Evolutionary conservation across 2,113 vertebrate genomes (phyloP), one percentile per base, ranked within the genome.

Genomic region (Leptocoma aspasia): DNA sequence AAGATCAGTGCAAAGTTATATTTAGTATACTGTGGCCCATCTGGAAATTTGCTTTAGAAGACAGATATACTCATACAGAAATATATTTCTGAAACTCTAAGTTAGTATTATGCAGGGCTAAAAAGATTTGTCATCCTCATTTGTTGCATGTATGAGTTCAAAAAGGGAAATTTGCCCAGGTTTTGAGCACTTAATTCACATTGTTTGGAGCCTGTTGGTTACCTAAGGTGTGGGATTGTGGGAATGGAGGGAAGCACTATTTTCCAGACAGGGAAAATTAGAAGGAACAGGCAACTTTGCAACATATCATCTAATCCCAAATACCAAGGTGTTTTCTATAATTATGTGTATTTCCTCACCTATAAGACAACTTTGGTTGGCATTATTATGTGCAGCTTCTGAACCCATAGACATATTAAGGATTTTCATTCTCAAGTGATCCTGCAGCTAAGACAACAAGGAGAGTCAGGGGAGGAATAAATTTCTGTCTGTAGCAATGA

Each of bases 381-480:
- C 10, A 18, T 78, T 75, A 64, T 45, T 85, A 41, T 61, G 11
- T 53, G 15, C 28, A 77, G 23, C 22, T 76, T 87, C 70, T 90
- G 57, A 82, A 37, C 13, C 13, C 31, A 52, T 80, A 0, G 0
- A 66, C 31, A 27, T 12, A 59, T 30, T 82, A 83, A 44, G 10
- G n/a, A 92, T 92, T 93, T 92, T 71, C n/a, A 14, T 41, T 92
- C 39, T 72, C 54, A 71, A 69, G 37, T 42, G 59, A 69, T 92
- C 66, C 53, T 77, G n/a, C 15, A 82, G 44, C 28, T 87, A 79
- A 79, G 17, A 71, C 24, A 79, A 30, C 44, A 85, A 78, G 42
- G 26, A 81, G 26, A 41, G 54, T 35, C 42, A 59, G 10, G 33
- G 47, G 72, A 94, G 20, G 28, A 91, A 91, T 66, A 45, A 49